Conservation (phyloP, 1,140 invertebrate species). For the Linepithema humile region DNA sequence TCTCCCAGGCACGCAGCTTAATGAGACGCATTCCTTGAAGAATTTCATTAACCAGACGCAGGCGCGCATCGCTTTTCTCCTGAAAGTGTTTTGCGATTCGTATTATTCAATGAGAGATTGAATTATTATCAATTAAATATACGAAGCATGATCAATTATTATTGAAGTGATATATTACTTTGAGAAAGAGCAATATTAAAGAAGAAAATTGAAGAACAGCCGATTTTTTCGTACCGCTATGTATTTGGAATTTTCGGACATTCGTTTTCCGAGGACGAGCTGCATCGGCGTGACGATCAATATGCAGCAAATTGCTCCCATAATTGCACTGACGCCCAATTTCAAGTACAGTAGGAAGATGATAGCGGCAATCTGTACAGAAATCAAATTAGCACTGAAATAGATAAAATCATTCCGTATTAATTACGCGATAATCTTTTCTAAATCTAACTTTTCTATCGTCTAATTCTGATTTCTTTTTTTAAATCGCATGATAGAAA, state of each 20-base stretch:
- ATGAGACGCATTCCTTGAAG: constrained; percentile 92
- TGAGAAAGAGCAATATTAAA: not conserved
- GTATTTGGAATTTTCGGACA: constrained; percentile 89
- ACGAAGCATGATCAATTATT: not conserved
- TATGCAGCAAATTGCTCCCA: constrained; percentile 90
- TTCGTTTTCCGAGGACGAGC: constrained; percentile 89
- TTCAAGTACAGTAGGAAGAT: constrained; percentile 91
- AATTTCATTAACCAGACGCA: constrained; percentile 91
- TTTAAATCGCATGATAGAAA: not conserved
- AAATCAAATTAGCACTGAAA: constrained; percentile 8
- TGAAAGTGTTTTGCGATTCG: constrained; percentile 70
- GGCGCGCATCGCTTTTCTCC: constrained; percentile 90
- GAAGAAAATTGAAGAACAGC: constrained; percentile 15
- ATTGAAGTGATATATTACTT: not conserved
- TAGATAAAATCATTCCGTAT: not conserved
- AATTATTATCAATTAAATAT: not conserved
- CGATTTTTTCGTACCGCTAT: constrained; percentile 85
- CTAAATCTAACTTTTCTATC: too few relatives aligned
- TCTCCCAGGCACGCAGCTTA: constrained; percentile 94
- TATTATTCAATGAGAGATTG: not conserved
- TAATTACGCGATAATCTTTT: not conserved
- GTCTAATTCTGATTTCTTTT: not conserved
- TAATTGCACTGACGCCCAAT: constrained; percentile 91
- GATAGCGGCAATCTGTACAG: constrained; percentile 88
- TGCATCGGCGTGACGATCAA: constrained; percentile 89